Percentiles rank a stretch among this genome's conserved stretches.
Evolutionary conservation across 2,113 vertebrate genomes (phyloP).

Genomic region (Psittacus erithacus): DNA sequence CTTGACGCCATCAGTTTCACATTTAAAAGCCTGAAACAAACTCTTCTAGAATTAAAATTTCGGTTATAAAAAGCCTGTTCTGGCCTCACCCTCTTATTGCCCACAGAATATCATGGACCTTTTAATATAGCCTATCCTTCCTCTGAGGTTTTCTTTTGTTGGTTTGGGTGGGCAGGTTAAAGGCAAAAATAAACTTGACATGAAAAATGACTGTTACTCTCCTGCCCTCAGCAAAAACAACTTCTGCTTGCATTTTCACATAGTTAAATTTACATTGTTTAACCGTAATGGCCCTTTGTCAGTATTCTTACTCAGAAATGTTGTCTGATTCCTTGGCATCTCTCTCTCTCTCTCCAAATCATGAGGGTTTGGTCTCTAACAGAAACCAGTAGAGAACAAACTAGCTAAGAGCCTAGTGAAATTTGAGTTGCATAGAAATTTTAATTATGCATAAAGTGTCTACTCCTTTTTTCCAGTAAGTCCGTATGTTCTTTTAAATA

Average conservation of each 20-base stretch:
- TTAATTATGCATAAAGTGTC: not conserved
- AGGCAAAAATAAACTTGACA: not conserved
- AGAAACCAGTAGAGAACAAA: not conserved
- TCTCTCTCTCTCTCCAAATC: not conserved
- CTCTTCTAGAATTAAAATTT: not conserved
- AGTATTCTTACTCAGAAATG: not conserved
- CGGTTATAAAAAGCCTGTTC: not conserved
- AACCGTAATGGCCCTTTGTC: not conserved
- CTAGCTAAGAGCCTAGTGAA: not conserved
- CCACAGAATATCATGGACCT: not conserved
- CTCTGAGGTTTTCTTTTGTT: not conserved
- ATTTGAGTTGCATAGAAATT: not conserved
- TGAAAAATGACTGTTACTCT: not conserved
- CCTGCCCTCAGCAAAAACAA: not conserved
- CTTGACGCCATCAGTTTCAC: not conserved
- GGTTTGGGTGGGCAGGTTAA: not conserved
- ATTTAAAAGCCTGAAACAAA: not conserved
- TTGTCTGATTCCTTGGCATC: not conserved
- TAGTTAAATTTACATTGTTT: not conserved
- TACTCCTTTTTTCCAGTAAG: not conserved
- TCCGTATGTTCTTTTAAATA: slow-evolving; percentile 1
- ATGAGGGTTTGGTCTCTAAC: not conserved
- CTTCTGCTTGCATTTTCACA: not conserved
- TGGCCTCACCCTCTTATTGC: not conserved
- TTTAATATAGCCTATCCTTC: not conserved